Percentiles rank a stretch among this genome's conserved stretches.
These are phyloP conservation scores for Malurus leucopterus DNA, from an alignment of 2,797 vertebrate genomes.

Conservation along the genomic window DNA sequence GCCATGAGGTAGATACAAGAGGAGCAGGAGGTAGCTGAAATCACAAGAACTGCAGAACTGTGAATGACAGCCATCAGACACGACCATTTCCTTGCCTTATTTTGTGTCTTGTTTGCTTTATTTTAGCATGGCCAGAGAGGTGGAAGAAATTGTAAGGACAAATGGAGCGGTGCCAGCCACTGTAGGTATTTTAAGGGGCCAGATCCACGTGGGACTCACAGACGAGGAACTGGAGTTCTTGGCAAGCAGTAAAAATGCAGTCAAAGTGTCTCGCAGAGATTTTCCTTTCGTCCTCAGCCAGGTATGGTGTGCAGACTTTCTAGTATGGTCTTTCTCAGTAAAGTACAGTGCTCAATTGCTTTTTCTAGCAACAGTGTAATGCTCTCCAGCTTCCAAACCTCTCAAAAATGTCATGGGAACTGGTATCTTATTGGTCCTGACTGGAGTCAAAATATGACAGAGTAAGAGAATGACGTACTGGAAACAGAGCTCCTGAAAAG, in stretches of 20 bases:
- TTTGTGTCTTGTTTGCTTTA: neutral
- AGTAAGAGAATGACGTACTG: neutral
- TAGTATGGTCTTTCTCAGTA: neutral
- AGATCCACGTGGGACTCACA: slow-evolving; percentile 78
- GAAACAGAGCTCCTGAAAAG: neutral
- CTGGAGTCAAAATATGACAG: neutral
- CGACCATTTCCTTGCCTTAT: neutral
- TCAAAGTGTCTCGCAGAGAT: slow-evolving; percentile 82
- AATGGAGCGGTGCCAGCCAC: slow-evolving; percentile 84
- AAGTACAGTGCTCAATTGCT: neutral
- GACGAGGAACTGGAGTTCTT: slow-evolving; percentile 78
- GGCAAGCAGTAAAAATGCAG: slow-evolving; percentile 60
- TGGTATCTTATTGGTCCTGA: neutral
- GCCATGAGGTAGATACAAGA: neutral
- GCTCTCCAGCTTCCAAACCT: neutral
- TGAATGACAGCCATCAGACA: neutral
- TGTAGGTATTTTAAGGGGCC: slow-evolving; percentile 79
- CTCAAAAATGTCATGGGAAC: neutral
- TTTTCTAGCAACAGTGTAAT: neutral
- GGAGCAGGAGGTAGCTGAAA: neutral
- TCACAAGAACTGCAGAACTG: neutral
- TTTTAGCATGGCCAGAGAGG: slow-evolving; percentile 81
- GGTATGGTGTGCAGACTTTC: slow-evolving; percentile 60
- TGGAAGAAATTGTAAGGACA: slow-evolving; percentile 79
- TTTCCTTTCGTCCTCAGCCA: slow-evolving; percentile 83